Conservation (phyloP, 2,797 vertebrate species). For the Botia kubotai region DNA sequence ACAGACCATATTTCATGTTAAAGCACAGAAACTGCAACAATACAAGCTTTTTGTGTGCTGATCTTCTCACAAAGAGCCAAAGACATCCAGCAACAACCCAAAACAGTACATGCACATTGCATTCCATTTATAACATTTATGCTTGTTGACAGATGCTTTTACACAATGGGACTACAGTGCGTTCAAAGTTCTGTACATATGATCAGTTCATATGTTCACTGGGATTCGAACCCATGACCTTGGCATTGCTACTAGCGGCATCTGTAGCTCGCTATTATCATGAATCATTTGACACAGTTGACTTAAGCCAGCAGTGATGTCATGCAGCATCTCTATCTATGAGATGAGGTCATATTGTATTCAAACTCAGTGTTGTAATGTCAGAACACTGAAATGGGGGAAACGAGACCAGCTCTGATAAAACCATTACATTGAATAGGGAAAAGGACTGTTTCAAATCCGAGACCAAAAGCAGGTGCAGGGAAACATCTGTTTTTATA, state of each 20-base stretch:
- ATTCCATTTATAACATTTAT: background rate
- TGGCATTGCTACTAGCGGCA: background rate
- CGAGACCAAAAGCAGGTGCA: too few species aligned
- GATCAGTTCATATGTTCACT: background rate
- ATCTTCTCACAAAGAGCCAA: constrained; percentile 27
- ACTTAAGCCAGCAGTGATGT: constrained; percentile 37
- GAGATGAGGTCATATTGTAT: constrained; percentile 43
- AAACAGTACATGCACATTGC: background rate
- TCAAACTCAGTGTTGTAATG: constrained; percentile 14
- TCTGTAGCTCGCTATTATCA: constrained; percentile 30
- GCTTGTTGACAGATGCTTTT: background rate
- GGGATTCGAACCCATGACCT: constrained; percentile 1
- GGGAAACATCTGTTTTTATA: too few species aligned
- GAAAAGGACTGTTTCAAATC: constrained; percentile 32
- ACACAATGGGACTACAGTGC: background rate
- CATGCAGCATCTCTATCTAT: constrained; percentile 22
- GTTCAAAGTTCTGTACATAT: background rate
- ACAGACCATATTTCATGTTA: constrained; percentile 71
- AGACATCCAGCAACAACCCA: constrained; percentile 11
- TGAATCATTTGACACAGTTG: constrained; percentile 10
- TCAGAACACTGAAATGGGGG: constrained; percentile 5
- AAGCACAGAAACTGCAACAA: constrained; percentile 45
- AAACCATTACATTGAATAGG: constrained; percentile 57
- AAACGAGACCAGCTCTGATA: constrained; percentile 41
- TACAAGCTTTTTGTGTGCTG: constrained; percentile 13